Conservation (phyloP, 2,797 vertebrate species). For the Margarornis squamiger region DNA sequence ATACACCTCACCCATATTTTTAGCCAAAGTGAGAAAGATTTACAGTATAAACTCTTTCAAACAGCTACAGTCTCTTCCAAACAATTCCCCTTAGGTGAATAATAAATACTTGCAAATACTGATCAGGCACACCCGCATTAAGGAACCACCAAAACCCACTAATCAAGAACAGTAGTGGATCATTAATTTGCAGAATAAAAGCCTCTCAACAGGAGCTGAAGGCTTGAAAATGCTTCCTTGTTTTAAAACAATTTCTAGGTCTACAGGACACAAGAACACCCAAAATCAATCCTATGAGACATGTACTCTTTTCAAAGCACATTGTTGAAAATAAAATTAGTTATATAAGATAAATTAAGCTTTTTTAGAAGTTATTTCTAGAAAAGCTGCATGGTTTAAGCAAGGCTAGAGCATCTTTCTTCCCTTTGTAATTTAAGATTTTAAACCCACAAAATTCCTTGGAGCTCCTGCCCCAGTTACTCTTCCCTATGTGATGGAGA, state of each 20-base stretch:
- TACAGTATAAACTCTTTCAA: background rate
- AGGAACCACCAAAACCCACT: background rate
- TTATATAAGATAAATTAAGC: background rate
- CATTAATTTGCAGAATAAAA: constrained; percentile 42
- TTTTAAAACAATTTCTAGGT: constrained; percentile 30
- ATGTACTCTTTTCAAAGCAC: background rate
- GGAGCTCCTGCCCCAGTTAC: background rate
- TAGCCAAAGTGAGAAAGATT: background rate
- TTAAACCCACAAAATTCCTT: background rate
- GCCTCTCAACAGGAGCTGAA: background rate
- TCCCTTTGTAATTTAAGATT: background rate
- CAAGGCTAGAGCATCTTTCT: background rate
- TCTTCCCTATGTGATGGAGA: background rate
- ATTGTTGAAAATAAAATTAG: background rate
- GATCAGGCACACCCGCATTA: background rate
- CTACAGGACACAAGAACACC: constrained; percentile 9
- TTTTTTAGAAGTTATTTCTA: background rate
- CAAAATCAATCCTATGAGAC: background rate
- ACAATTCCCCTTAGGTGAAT: background rate
- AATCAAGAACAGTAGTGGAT: constrained; percentile 1
- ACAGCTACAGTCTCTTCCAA: background rate
- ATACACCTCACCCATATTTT: background rate
- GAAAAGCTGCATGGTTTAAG: background rate
- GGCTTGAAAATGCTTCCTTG: background rate
- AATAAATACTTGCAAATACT: background rate